phyloP scores from a whole-genome alignment of 2,888 invertebrate species.

The Pollenia amentaria region DNA sequence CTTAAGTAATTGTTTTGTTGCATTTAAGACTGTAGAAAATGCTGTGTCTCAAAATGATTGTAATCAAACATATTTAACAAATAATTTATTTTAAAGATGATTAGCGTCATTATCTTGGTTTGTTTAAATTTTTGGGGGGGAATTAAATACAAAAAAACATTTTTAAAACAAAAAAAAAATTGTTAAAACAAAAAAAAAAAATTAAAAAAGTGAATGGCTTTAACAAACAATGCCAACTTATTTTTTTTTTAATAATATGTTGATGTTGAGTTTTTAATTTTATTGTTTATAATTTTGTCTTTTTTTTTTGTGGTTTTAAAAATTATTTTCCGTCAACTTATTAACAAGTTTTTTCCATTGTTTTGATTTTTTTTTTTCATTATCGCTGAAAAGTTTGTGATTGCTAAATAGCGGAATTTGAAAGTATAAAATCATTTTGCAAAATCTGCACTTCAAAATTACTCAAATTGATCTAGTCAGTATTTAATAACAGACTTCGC shows the following conservation, averaged over 20 bases:
- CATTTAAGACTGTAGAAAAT: not conserved
- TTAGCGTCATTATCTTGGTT: not conserved
- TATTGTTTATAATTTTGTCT: not conserved
- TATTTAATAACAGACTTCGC: no score
- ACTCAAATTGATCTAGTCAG: no score
- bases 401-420: not conserved
- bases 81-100: conserved; percentile 32
- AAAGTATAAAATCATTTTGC: not conserved
- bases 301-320: not conserved
- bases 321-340: conserved; percentile 35
- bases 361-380: conserved; percentile 1
- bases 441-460: not conserved
- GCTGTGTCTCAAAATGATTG: not conserved
- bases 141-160: not conserved
- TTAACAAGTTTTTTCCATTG: conserved; percentile 37
- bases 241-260: conserved; percentile 28
- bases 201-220: conserved; percentile 52
- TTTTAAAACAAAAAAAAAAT: not conserved
- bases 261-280: not conserved
- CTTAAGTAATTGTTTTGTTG: conserved; percentile 7
- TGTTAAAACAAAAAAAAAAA: not conserved
- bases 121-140: not conserved
- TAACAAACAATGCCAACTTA: conserved; percentile 19
- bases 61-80: conserved; percentile 41
- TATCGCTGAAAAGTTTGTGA: not conserved